phyloP scores from a whole-genome alignment of 2,888 invertebrate genomes.

The Torymus tubicola region DNA sequence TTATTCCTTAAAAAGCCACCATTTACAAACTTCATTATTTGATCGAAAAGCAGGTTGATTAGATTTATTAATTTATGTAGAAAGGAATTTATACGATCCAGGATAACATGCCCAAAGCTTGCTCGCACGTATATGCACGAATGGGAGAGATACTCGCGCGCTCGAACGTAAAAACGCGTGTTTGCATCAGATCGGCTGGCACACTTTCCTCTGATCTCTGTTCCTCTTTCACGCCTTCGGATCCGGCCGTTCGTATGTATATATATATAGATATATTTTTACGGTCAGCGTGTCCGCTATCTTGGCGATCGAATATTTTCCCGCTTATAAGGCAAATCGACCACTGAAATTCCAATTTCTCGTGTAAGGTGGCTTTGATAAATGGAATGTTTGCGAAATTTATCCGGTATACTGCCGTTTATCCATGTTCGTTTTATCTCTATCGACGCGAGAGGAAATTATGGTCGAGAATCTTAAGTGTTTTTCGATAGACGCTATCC shows the following conservation, averaged over 20 bases:
- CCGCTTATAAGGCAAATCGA: constrained; percentile 12
- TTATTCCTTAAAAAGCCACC: no score
- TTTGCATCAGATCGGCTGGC: constrained; percentile 69
- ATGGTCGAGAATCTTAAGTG: no score
- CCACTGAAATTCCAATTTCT: constrained; percentile 15
- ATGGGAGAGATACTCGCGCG: constrained; percentile 11
- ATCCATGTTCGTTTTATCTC: no score
- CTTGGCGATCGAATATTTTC: constrained; percentile 36
- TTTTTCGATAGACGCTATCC: no score
- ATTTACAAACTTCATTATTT: no score
- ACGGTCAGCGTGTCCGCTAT: constrained; percentile 41
- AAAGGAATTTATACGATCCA: constrained; percentile 43
- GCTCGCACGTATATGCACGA: neutral
- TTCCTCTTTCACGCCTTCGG: constrained; percentile 63
- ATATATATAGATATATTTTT: constrained; percentile 41
- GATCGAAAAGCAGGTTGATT: constrained; percentile 36
- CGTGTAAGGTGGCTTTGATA: neutral
- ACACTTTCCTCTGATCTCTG: constrained; percentile 69
- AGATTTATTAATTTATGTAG: constrained; percentile 30
- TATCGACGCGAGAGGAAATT: no score
- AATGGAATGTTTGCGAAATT: neutral
- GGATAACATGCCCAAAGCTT: constrained; percentile 18
- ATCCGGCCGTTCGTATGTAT: constrained; percentile 39
- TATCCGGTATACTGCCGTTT: no score
- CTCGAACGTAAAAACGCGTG: constrained; percentile 57